phyloP scores from a whole-genome alignment of 2,888 invertebrate species.

The Petrolisthes cinctipes region DNA sequence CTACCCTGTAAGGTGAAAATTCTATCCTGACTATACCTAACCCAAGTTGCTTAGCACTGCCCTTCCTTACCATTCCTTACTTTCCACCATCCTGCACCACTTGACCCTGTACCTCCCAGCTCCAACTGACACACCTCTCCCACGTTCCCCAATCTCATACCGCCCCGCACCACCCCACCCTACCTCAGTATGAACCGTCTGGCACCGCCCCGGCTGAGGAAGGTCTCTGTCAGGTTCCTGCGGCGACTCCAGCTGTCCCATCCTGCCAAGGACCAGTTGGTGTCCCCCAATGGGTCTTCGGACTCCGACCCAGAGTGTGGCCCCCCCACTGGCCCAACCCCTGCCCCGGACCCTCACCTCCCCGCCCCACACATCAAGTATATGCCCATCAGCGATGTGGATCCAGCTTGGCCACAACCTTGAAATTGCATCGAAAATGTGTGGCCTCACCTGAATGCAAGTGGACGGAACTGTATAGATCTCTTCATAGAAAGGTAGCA shows the following conservation, averaged over 20 bases:
- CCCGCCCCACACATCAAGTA: slow-evolving; percentile 47
- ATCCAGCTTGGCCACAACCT: slow-evolving; percentile 14
- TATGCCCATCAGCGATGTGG: slow-evolving; percentile 34
- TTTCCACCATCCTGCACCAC: not conserved
- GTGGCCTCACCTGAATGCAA: not conserved
- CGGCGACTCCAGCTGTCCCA: slow-evolving; percentile 55
- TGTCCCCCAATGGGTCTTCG: slow-evolving; percentile 50
- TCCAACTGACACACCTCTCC: not conserved
- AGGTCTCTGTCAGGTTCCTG: slow-evolving; percentile 46
- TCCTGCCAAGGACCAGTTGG: slow-evolving; percentile 44
- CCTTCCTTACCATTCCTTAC: not conserved
- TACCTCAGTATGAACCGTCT: slow-evolving; percentile 13
- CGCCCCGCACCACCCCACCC: slow-evolving; percentile 1
- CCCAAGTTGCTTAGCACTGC: not conserved
- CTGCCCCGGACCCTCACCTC: slow-evolving; percentile 9
- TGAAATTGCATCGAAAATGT: not conserved
- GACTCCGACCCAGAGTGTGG: slow-evolving; percentile 57
- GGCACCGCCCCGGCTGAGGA: slow-evolving; percentile 15
- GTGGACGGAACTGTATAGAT: too few relatives aligned
- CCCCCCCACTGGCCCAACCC: slow-evolving; percentile 34
- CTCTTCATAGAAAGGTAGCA: too few relatives aligned
- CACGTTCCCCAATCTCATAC: not conserved
- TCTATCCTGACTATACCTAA: not conserved
- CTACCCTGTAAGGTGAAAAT: too few relatives aligned
- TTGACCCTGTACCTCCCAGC: not conserved